Evolutionary conservation across 1,140 invertebrate genomes (phyloP).

Genomic region (Venturia canescens): DNA sequence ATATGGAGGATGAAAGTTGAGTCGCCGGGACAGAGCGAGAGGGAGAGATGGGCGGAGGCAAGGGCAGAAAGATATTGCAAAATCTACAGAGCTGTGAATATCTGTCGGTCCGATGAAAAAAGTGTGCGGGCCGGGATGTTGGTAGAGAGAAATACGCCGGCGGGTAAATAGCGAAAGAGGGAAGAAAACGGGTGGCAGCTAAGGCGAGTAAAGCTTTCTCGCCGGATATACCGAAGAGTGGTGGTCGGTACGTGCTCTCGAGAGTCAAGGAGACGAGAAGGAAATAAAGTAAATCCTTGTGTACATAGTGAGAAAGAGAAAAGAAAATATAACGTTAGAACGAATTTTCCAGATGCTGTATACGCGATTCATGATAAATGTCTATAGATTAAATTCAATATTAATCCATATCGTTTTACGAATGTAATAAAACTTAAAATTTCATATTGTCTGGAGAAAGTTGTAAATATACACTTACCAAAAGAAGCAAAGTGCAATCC

Average conservation of each 20-base stretch:
- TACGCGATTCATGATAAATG: no score
- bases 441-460: no score
- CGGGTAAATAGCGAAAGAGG: constrained; percentile 31
- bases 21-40: constrained; percentile 45
- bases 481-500: background rate
- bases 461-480: background rate
- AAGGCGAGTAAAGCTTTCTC: constrained; percentile 37
- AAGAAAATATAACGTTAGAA: background rate
- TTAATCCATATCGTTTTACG: no score
- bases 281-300: constrained; percentile 14
- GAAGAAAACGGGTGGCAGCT: constrained; percentile 8
- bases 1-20: constrained; percentile 45
- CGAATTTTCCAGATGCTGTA: no score
- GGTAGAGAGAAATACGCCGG: constrained; percentile 34
- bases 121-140: background rate
- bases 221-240: constrained; percentile 42
- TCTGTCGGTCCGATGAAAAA: constrained; percentile 10
- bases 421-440: no score
- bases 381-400: no score
- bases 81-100: constrained; percentile 37
- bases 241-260: constrained; percentile 35
- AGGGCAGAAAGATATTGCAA: constrained; percentile 21
- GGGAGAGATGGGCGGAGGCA: constrained; percentile 38
- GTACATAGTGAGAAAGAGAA: constrained; percentile 11
- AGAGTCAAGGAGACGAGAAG: constrained; percentile 16